Evolutionary conservation across 2,888 invertebrate species (phyloP).

Genomic region (Stramonita haemastoma): DNA sequence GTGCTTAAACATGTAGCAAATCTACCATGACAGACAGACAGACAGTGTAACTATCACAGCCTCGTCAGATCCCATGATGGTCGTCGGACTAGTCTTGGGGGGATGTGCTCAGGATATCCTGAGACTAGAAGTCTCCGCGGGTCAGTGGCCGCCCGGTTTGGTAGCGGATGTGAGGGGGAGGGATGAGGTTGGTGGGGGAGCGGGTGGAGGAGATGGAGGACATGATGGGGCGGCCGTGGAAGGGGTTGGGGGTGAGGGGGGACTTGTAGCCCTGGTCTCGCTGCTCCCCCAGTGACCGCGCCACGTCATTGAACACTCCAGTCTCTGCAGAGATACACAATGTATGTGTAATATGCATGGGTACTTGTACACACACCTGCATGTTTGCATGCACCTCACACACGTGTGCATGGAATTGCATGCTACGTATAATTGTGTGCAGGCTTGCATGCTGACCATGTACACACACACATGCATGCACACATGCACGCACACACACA

Average conservation of each 20-base stretch:
- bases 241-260: conserved; percentile 15
- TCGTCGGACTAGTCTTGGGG: too few relatives aligned
- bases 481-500: too few relatives aligned
- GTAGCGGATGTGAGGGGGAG: not conserved
- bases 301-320: not conserved
- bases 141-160: not conserved
- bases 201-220: not conserved
- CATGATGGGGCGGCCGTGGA: not conserved
- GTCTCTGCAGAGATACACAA: not conserved
- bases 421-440: not conserved
- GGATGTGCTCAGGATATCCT: too few relatives aligned
- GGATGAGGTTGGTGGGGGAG: not conserved
- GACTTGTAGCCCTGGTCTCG: not conserved
- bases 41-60: too few relatives aligned
- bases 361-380: not conserved
- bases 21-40: too few relatives aligned
- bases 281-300: not conserved
- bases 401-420: not conserved
- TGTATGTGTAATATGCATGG: not conserved
- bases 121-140: too few relatives aligned
- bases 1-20: too few relatives aligned
- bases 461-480: not conserved
- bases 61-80: too few relatives aligned
- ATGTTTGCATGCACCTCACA: too few relatives aligned
- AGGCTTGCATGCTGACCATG: not conserved